Evolutionary conservation across 2,113 vertebrate genomes (phyloP).

Genomic region (Myodes glareolus): DNA sequence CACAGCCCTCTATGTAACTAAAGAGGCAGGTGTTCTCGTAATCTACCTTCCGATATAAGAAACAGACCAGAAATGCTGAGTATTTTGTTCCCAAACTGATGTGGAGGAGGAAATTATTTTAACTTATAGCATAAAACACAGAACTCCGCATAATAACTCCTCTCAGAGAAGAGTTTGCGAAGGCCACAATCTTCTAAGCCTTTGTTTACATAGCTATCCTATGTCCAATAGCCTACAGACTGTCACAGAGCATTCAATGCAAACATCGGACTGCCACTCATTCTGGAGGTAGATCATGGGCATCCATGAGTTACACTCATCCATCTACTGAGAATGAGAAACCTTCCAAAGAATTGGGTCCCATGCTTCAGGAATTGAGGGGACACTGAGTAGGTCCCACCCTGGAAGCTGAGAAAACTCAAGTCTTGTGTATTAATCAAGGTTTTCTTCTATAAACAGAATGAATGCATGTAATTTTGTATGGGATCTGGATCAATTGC

Average conservation of each 20-base stretch:
- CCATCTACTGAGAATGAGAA: neutral
- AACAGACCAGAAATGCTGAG: neutral
- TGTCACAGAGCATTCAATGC: neutral
- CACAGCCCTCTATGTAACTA: neutral
- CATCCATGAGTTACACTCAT: neutral
- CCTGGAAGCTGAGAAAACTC: neutral
- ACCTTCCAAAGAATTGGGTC: neutral
- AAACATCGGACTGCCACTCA: neutral
- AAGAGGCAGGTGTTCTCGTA: conserved; percentile 6
- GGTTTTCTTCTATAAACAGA: neutral
- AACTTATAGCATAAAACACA: neutral
- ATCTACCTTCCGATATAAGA: neutral
- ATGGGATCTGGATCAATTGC: neutral
- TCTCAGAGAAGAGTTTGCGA: neutral
- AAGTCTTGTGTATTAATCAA: neutral
- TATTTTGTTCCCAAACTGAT: conserved; percentile 27
- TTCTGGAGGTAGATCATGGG: neutral
- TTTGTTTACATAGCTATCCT: neutral
- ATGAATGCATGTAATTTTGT: neutral
- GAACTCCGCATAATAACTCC: neutral
- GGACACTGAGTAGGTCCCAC: neutral
- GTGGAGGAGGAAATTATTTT: conserved; percentile 2
- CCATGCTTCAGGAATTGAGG: neutral
- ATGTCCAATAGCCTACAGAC: neutral
- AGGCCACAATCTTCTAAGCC: neutral